phyloP scores from a whole-genome alignment of 2,888 invertebrate species.

The Andrena flavipes region DNA sequence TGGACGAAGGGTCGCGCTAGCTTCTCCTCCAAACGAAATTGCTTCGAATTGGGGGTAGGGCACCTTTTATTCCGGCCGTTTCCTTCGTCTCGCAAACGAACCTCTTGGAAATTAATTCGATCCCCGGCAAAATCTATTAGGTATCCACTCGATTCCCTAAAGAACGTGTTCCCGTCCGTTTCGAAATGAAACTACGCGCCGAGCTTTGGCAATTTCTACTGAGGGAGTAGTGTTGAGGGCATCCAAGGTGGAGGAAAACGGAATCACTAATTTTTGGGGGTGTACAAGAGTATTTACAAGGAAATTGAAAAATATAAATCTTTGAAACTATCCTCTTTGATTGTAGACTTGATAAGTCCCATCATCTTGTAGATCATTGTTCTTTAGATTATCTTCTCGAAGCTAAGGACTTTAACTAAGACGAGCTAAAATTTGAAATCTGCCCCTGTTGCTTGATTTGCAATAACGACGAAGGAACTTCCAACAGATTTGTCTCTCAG shows the following conservation, averaged over 20 bases:
- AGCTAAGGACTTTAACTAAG: too few relatives aligned
- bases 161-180: not conserved
- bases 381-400: too few relatives aligned
- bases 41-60: not conserved
- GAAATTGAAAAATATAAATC: too few relatives aligned
- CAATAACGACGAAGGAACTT: too few relatives aligned
- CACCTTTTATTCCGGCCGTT: constrained; percentile 34
- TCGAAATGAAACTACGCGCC: not conserved
- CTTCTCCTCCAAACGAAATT: constrained; percentile 24
- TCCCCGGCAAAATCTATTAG: constrained; percentile 29
- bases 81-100: constrained; percentile 39
- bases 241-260: not conserved
- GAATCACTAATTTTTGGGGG: too few relatives aligned
- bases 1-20: constrained; percentile 8
- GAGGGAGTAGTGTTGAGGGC: not conserved
- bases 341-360: too few relatives aligned
- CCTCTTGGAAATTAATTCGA: constrained; percentile 48
- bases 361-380: too few relatives aligned
- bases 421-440: too few relatives aligned
- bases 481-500: too few relatives aligned
- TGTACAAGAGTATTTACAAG: too few relatives aligned
- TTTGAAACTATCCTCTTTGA: too few relatives aligned
- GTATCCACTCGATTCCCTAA: not conserved
- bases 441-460: too few relatives aligned
- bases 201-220: not conserved